phyloP scores from a whole-genome alignment of 2,888 invertebrate species.

The Cenopis cana region DNA sequence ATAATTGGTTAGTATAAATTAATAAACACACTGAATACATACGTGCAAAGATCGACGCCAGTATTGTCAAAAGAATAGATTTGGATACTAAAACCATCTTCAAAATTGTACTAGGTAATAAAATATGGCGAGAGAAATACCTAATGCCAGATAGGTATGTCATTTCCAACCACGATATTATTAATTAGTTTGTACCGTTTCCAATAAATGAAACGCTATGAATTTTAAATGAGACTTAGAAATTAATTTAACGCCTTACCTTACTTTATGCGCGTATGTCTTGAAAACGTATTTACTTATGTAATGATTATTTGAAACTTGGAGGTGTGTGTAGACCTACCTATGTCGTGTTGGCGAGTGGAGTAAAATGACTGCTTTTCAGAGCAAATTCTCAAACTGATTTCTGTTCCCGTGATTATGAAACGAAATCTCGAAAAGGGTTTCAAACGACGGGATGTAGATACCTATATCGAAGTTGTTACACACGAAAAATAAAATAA shows the following conservation, averaged over 20 bases:
- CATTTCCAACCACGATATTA: constrained; percentile 16
- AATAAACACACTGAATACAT: too few species aligned
- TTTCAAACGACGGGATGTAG: too few species aligned
- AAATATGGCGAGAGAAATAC: constrained; percentile 1
- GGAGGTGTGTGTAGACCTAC: background rate
- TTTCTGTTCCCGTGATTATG: background rate
- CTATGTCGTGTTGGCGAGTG: background rate
- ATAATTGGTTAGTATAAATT: too few species aligned
- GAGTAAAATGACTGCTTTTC: too few species aligned
- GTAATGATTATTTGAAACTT: constrained; percentile 2
- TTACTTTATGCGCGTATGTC: constrained; percentile 3
- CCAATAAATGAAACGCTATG: constrained; percentile 21
- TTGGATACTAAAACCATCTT: background rate
- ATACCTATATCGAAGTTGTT: too few species aligned
- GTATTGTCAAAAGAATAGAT: too few species aligned
- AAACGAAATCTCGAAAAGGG: too few species aligned
- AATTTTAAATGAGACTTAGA: constrained; percentile 34
- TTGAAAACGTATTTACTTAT: constrained; percentile 9
- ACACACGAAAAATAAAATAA: too few species aligned
- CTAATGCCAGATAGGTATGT: background rate
- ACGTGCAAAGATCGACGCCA: too few species aligned
- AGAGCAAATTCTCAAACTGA: background rate
- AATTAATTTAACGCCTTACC: constrained; percentile 29
- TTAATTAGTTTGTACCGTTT: constrained; percentile 25
- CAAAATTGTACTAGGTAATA: too few species aligned